Base-by-base conservation (phyloP, 1,140 invertebrate species). In the Calephelis virginiensis region DNA sequence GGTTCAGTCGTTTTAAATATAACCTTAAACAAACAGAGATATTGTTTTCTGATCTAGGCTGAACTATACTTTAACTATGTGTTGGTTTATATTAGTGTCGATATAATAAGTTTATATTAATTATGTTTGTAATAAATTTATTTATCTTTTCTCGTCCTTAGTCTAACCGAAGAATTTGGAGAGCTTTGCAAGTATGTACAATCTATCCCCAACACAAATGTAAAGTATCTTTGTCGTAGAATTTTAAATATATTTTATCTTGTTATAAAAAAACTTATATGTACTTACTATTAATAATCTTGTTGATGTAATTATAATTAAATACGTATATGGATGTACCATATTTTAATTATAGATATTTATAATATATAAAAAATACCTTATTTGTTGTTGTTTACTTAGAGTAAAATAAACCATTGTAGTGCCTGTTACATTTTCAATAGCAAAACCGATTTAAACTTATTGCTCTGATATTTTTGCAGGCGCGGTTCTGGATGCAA, bases 401-500 rank as follows among this genome's bases (percentile, higher is more conserved):
- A 10, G 5, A 17, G 28, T 28, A 28, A 14, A 3, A 8, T 50
- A 11, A 17, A 47, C 11, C 17, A 14, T 59, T 61, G 48, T 47
- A 60, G 37, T 50, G 50, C 67, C 61, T 68, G 50, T 10, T 11
- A 59, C 12, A 65, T 46, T 67, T 48, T 45, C 60, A 48, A 53
- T 66, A 67, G 68, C 61, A 71, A 69, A 64, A 40, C 37, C 37
- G 40, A 48, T 40, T 28, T 66, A 62, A 8, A 69, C 50, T 75
- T 63, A 67, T 72, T 76, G 67, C 69, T 66, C 7, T 68, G 63
- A 56, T 59, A 61, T 67, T 65, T 64, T 68, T 78, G 17, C 92
- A 98, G 97, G 97, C 98, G 70, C 93, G 97, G 74, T 96, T 99
- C 85, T 99, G 98, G 98, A 96, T 99, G 76, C 98, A 99, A 94